Base-by-base conservation (phyloP, 2,113 vertebrate genomes). In the Arvicanthis niloticus region DNA sequence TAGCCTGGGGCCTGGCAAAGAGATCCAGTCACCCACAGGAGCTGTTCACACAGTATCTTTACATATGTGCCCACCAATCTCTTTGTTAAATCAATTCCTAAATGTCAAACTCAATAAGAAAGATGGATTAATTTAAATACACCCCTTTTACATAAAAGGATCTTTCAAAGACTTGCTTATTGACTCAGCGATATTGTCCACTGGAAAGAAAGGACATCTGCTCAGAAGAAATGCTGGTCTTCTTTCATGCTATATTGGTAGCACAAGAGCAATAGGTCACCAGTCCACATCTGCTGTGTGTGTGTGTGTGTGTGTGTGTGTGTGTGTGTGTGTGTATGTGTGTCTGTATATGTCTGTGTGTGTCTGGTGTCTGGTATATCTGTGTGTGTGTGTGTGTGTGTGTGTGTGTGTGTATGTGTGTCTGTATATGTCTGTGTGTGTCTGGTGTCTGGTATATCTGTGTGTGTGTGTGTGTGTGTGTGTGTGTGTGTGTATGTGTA, bases 121-220 rank as follows among this genome's bases (percentile, higher is more conserved):
- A 88, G 70, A 60, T 5, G 12, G 89, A 42, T 45, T 88, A 37
- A 68, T 34, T 60, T 58, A 96, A 95, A 88, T 48, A 77, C 88
- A 16, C n/a, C 26, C 22, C 45, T 90, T 65, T 88, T 29, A 84
- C 13, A 40, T 91, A 80, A 91, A 92, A 75, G 26, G 42, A 73
- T 58, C 67, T 42, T 21, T 68, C 37, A 62, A 85, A 45, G 62
- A 45, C 37, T 60, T 13, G 73, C 53, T 65, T 51, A 67, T 78
- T 51, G 21, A 67, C 26, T 60, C 0, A n/a, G 17, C 45, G 62
- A 68, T 72, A 60, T 19, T 24, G 76, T n/a, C 42, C 42, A 24
- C 88, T 86, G 80, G 73, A 70, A 95, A 58, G 19, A 91, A 91
- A 94, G 24, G 31, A 48, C 17, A 62, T 12, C 77, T 51, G 48